These are phyloP conservation scores for Buceros bicornis DNA, from an alignment of 2,797 vertebrate species.

Conservation along the genomic window DNA sequence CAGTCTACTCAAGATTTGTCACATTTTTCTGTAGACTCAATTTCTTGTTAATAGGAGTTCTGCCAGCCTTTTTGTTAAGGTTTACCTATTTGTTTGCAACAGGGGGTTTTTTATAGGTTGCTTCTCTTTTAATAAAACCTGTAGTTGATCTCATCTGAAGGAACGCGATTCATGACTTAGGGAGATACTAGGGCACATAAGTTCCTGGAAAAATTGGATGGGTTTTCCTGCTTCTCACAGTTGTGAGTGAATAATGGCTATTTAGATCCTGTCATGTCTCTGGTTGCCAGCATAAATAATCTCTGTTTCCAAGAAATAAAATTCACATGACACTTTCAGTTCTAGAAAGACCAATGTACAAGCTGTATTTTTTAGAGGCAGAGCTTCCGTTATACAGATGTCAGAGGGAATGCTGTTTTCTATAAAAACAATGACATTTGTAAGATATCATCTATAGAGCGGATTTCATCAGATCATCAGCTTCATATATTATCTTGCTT, in stretches of 20 bases:
- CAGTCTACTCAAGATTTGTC: background rate
- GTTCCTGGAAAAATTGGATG: constrained; percentile 55
- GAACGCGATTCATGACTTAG: constrained; percentile 29
- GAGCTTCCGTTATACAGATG: background rate
- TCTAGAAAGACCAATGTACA: background rate
- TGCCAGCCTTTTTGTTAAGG: background rate
- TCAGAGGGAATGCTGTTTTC: constrained; percentile 1
- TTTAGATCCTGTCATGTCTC: constrained; percentile 46
- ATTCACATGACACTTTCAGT: background rate
- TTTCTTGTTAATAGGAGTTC: background rate
- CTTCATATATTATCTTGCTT: constrained; percentile 8
- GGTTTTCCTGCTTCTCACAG: constrained; percentile 17
- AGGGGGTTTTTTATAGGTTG: background rate
- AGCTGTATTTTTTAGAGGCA: background rate
- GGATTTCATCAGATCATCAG: constrained; percentile 24
- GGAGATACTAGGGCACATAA: constrained; percentile 10
- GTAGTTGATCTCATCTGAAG: background rate
- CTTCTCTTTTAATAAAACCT: constrained; percentile 13
- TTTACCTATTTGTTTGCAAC: background rate
- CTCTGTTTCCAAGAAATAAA: constrained; percentile 33
- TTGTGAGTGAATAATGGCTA: constrained; percentile 24
- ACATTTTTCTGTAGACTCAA: background rate
- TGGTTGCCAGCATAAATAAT: constrained; percentile 51
- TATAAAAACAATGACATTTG: constrained; percentile 27
- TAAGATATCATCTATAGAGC: background rate